These are phyloP conservation scores for Vanacampus margaritifer DNA, from an alignment of 2,113 vertebrate species.

Conservation along the genomic window DNA sequence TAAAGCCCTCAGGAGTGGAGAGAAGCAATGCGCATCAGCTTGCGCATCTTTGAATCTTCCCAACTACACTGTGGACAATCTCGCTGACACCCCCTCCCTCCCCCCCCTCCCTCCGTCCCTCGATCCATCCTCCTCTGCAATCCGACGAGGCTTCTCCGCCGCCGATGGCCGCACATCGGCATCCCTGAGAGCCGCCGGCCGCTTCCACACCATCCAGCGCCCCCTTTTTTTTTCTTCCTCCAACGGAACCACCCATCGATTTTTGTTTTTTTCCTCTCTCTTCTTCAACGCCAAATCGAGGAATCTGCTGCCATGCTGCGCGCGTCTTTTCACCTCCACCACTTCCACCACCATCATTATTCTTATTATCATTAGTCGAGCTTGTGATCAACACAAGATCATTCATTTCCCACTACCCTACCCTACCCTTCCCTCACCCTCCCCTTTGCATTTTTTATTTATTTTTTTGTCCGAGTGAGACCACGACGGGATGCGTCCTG, in stretches of 20 bases:
- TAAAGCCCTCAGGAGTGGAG: background rate
- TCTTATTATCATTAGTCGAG: conserved; percentile 20
- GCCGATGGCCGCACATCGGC: conserved; percentile 64
- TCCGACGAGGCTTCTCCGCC: conserved; percentile 55
- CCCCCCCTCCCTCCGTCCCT: conserved; percentile 3
- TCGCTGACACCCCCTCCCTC: conserved; percentile 59
- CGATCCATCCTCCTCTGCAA: conserved; percentile 52
- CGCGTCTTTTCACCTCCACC: conserved; percentile 40
- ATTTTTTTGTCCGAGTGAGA: background rate
- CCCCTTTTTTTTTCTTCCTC: conserved; percentile 7
- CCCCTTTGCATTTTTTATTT: background rate
- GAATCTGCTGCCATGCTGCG: conserved; percentile 56
- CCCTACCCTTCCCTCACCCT: conserved; percentile 45
- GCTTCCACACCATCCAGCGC: conserved; percentile 22
- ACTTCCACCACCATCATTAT: conserved; percentile 5
- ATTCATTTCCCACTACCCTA: conserved; percentile 54
- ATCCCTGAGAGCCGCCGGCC: conserved; percentile 63
- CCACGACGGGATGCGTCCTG: conserved; percentile 58
- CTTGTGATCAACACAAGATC: conserved; percentile 58
- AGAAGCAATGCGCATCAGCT: conserved; percentile 62
- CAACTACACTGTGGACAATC: conserved; percentile 61
- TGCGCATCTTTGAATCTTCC: conserved; percentile 70
- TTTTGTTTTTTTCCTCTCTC: conserved; percentile 14
- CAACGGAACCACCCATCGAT: background rate
- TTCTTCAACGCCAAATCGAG: conserved; percentile 13